Base-by-base conservation (phyloP, 2,113 vertebrate species). In the Ardeotis arabs region DNA sequence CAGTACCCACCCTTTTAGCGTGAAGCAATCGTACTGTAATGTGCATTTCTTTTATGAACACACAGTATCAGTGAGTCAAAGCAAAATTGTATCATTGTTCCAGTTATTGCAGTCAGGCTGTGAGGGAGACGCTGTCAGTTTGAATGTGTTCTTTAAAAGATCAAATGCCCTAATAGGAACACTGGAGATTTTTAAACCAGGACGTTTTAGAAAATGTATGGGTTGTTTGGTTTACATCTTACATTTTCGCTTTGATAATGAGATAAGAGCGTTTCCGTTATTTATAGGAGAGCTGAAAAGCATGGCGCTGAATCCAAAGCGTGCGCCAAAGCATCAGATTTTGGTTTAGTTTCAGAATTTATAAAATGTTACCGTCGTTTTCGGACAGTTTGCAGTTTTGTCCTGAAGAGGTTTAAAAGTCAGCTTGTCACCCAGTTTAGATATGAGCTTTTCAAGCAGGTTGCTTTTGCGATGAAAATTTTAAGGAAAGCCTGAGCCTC, bases 11-110 rank as follows among this genome's bases (percentile, higher is more conserved):
- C 92, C 93, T 41, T 63, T 63, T 2, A 72, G 76, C 24, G 2
- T 77, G 93, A 96, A 68, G 87, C 94, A 86, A 64, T 84, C 11
- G 0, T 53, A 37, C 91, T 75, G 82, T 82, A 93, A 64, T 15
- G 35, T 75, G 90, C 20, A 14, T 95, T 89, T 96, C 86, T 96
- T 63, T 67, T 81, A 27, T 49, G 74, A 69, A 33, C 87, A 49
- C 33, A 11, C 90, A 81, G 59, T 67, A 84, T 92, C 95, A 87
- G 83, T 80, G 97, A 96, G 82, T 95, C 96, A 79, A 67, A 94
- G 69, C 80, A 29, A 53, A 90, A 69, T 1, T 78, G 62, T 35
- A 29, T n/a, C 86, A 4, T 4, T 49, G 80, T 60, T 91, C 16
- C 87, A 78, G 31, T 73, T 64, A 44, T 27, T 53, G 85, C 82